phyloP scores from a whole-genome alignment of 2,888 invertebrate genomes.

The Drosophila neutralis region DNA sequence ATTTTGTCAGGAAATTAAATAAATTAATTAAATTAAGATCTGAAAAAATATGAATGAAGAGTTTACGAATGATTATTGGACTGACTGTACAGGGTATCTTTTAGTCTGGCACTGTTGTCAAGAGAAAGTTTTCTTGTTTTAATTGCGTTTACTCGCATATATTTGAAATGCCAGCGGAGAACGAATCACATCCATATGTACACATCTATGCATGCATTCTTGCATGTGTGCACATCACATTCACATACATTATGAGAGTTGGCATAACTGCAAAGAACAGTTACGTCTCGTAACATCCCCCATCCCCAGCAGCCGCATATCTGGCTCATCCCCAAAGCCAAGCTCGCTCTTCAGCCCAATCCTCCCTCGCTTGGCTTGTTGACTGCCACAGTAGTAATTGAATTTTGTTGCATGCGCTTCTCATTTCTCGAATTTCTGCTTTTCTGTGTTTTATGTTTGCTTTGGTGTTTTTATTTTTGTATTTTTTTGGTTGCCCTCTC shows the following conservation, averaged over 20 bases:
- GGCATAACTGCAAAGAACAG: constrained; percentile 75
- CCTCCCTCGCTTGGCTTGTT: constrained; percentile 5
- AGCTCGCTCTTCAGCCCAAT: neutral
- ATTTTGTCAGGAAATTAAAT: no score
- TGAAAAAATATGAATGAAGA: neutral
- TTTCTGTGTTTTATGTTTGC: constrained; percentile 15
- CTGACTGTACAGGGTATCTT: neutral
- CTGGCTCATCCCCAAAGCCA: neutral
- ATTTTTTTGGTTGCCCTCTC: neutral
- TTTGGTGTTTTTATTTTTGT: neutral
- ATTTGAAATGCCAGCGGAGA: constrained; percentile 35
- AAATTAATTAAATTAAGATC: no score
- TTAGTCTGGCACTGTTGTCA: neutral
- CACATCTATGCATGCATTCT: neutral
- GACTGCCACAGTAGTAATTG: constrained; percentile 58
- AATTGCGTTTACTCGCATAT: constrained; percentile 41
- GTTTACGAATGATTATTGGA: neutral
- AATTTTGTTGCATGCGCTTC: constrained; percentile 64
- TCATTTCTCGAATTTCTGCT: constrained; percentile 29
- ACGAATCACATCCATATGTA: neutral
- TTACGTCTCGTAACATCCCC: constrained; percentile 67
- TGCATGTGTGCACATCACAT: constrained; percentile 9
- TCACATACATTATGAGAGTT: constrained; percentile 50
- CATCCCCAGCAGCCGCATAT: constrained; percentile 17
- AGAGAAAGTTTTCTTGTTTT: neutral